A percentile compares a stretch with the other conserved stretches of the same genome.
Conservation (phyloP, 1,140 invertebrate genomes). For the Lethrus apterus region DNA sequence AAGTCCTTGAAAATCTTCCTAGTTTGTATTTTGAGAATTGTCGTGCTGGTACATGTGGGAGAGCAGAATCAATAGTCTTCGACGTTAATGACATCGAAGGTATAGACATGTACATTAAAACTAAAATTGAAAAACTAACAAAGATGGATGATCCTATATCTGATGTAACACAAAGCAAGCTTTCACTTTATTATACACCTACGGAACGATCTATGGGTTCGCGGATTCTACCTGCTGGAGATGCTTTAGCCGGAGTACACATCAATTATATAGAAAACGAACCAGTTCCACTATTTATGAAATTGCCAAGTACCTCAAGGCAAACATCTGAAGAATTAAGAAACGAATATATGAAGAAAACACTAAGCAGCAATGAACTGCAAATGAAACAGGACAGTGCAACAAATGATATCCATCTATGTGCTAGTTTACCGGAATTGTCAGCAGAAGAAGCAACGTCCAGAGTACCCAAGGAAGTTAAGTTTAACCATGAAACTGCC, state of each 20-base stretch:
- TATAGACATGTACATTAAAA: slow-evolving; percentile 58
- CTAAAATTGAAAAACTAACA: slow-evolving; percentile 51
- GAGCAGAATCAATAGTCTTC: slow-evolving; percentile 67
- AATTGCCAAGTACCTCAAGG: slow-evolving; percentile 4
- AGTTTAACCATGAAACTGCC: slow-evolving; percentile 2
- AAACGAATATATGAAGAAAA: slow-evolving; percentile 1
- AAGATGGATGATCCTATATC: slow-evolving; percentile 31
- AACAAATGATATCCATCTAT: slow-evolving; percentile 10
- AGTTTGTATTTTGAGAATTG: slow-evolving; percentile 89
- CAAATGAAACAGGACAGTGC: neutral
- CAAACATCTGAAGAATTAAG: neutral
- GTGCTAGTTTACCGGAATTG: slow-evolving; percentile 25
- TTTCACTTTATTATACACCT: slow-evolving; percentile 73
- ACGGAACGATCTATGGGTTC: slow-evolving; percentile 49
- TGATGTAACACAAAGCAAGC: slow-evolving; percentile 48
- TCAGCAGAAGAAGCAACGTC: slow-evolving; percentile 8
- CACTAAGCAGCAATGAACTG: slow-evolving; percentile 14
- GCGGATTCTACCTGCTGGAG: slow-evolving; percentile 23
- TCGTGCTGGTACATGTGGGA: slow-evolving; percentile 74
- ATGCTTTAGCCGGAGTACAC: slow-evolving; percentile 29
- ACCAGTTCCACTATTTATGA: slow-evolving; percentile 13
- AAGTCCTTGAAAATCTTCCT: slow-evolving; percentile 90
- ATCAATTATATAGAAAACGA: slow-evolving; percentile 37
- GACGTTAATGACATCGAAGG: slow-evolving; percentile 56
- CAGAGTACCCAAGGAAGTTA: too few relatives aligned